Conservation (phyloP, 1,140 invertebrate species). For the Mamestra configurata region DNA sequence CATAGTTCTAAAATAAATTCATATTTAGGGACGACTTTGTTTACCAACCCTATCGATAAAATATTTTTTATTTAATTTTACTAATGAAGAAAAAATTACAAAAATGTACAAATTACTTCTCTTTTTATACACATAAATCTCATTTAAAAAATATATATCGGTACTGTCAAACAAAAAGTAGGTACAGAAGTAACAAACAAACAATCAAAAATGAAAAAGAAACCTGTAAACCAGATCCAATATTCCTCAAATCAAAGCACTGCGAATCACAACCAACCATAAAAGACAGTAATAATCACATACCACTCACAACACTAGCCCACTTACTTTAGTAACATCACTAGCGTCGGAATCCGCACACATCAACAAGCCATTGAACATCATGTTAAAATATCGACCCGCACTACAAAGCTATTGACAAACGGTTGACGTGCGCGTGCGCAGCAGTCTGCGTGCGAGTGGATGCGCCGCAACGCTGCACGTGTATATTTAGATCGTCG, state of each 20-base stretch:
- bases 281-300: neutral
- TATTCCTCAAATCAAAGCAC: neutral
- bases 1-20: too few species aligned
- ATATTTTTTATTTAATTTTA: too few species aligned
- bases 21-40: too few species aligned
- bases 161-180: too few species aligned
- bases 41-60: too few species aligned
- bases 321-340: conserved; percentile 77
- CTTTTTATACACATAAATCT: too few species aligned
- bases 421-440: conserved; percentile 5
- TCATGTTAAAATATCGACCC: conserved; percentile 66
- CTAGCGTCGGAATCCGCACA: conserved; percentile 78
- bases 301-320: conserved; percentile 10
- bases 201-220: neutral
- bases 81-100: too few species aligned
- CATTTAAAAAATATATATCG: too few species aligned
- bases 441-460: conserved; percentile 35
- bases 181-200: too few species aligned
- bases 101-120: too few species aligned
- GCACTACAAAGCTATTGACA: conserved; percentile 29
- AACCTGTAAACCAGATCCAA: neutral
- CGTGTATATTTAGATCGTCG: conserved; percentile 44
- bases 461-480: conserved; percentile 41
- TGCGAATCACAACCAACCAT: neutral
- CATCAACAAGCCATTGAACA: conserved; percentile 81